Percentiles rank a stretch among this genome's conserved stretches.
These are phyloP conservation scores for Leptinotarsa rubiginosa DNA, from an alignment of 2,888 invertebrate genomes.

Conservation along the genomic window DNA sequence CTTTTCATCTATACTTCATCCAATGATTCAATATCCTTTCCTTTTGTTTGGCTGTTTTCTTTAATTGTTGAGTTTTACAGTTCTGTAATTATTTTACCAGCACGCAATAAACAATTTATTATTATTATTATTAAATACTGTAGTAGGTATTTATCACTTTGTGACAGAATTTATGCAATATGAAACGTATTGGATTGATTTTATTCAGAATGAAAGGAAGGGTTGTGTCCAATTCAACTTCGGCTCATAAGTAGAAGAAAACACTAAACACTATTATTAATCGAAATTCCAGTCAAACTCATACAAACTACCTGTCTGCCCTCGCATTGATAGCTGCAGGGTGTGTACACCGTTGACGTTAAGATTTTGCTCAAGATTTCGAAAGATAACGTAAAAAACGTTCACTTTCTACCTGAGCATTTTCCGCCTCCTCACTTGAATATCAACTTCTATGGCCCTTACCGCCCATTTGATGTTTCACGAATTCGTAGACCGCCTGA, in stretches of 20 bases:
- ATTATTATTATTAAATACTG: no score
- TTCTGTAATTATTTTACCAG: no score
- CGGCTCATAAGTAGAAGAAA: constrained; percentile 3
- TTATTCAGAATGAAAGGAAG: neutral
- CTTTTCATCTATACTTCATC: no score
- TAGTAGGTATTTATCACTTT: no score
- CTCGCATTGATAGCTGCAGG: constrained; percentile 19
- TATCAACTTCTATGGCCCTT: constrained; percentile 4
- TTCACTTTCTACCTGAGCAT: constrained; percentile 19
- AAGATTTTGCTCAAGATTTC: constrained; percentile 19
- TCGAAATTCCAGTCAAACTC: constrained; percentile 19
- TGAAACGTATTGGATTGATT: neutral
- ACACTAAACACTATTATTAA: constrained; percentile 12
- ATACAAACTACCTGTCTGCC: constrained; percentile 19
- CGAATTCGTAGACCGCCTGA: constrained; percentile 11
- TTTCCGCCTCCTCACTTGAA: constrained; percentile 21
- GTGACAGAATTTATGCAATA: neutral
- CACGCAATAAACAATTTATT: no score
- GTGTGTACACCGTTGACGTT: constrained; percentile 16
- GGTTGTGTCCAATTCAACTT: constrained; percentile 9
- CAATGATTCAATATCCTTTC: no score
- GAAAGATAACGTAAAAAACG: constrained; percentile 18
- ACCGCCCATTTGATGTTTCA: constrained; percentile 15
- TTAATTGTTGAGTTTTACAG: no score
- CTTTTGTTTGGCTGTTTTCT: no score